Base-by-base conservation (phyloP, 2,888 invertebrate genomes). In the Serripes groenlandicus region DNA sequence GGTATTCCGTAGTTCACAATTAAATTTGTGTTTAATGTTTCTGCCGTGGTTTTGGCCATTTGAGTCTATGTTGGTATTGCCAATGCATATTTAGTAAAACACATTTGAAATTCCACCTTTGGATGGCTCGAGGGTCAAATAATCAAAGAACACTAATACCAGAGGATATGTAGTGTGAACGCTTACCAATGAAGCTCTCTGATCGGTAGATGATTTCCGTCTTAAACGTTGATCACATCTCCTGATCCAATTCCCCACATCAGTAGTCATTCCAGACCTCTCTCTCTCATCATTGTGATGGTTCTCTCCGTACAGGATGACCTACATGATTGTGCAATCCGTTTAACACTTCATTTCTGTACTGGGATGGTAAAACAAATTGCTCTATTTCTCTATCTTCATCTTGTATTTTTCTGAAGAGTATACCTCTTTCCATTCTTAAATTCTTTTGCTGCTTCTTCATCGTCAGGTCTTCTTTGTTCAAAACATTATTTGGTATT, bases 201-300 rank as follows among this genome's bases (percentile, higher is more conserved):
- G 21, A 28, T 68, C 37, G 5, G 35, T 68, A 21, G 68, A 34
- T 37, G 68, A 18, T 37, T 68, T 68, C 18, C 68, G 7, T 37
- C 68, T 34, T 37, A 68, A 21, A 26, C 68, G 37, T 68, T 37
- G 34, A n/a, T 68, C 37, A 37, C 68, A 68, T 21, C 37, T 68
- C 4, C 23, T 37, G 9, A 37, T 23, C 68, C 68, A 68, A 23
- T 15, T 37, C 4, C 37, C 42, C 5, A 37, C 42, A 28, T 68
- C 68, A 37, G n/a, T n/a, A 21, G 68, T n/a, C 68, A 68, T 68
- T 11, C 64, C 64, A 11, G 32, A 11, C 64, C 64, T 42, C 42
- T 42, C 42, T 42, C 42, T 42, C 42, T 9, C 9, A 42, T 9
- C 42, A 42, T 11, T 42, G 11, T 42, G 11, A 18, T 42, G 42